phyloP scores from a whole-genome alignment of 2,888 invertebrate species.

The Acronicta psi region DNA sequence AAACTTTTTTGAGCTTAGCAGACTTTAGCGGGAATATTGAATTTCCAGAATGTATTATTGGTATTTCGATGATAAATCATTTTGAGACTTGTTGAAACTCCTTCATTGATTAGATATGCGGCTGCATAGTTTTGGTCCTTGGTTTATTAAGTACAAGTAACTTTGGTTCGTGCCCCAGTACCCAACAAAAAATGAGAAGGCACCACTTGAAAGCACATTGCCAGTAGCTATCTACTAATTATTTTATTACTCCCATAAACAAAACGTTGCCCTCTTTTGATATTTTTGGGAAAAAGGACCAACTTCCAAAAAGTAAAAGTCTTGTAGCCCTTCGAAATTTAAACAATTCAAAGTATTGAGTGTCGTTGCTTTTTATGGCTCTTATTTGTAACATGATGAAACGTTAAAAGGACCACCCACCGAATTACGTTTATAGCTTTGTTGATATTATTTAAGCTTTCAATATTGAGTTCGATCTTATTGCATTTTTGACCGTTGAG shows the following conservation, averaged over 20 bases:
- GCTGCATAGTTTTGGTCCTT: too few relatives aligned
- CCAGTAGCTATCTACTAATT: neutral
- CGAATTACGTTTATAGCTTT: constrained; percentile 53
- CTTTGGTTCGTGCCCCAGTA: neutral
- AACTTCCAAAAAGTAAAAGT: constrained; percentile 39
- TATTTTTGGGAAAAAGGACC: constrained; percentile 15
- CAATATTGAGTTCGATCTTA: constrained; percentile 25
- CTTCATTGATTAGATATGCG: too few relatives aligned
- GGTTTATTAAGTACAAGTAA: neutral
- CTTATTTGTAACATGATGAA: constrained; percentile 57
- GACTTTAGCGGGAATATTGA: neutral
- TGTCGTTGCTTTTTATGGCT: constrained; percentile 49
- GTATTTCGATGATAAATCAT: too few relatives aligned
- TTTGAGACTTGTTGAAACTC: too few relatives aligned
- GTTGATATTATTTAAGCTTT: constrained; percentile 58
- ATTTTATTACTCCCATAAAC: neutral
- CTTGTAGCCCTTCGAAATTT: constrained; percentile 46
- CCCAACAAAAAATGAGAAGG: neutral
- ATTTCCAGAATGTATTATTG: neutral
- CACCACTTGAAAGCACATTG: neutral
- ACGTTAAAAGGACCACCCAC: constrained; percentile 61
- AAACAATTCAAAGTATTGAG: constrained; percentile 57
- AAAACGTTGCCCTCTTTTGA: neutral
- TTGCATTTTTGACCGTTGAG: neutral
- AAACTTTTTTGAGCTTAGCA: constrained; percentile 3